These are phyloP conservation scores for Tetramorium alpestre DNA, from an alignment of 1,140 invertebrate genomes.

Conservation along the genomic window DNA sequence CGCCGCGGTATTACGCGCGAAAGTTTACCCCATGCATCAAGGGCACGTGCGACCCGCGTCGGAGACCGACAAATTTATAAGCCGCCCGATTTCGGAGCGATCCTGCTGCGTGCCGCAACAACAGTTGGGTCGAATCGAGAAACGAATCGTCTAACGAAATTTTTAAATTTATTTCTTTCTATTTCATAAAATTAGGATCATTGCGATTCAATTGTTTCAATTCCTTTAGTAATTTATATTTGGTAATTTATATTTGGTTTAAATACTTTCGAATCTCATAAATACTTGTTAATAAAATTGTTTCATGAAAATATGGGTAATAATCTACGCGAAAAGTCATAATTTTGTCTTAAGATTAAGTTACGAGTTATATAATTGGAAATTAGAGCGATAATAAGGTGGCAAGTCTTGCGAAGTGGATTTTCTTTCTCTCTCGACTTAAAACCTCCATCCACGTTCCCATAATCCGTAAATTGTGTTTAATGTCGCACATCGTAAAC, in stretches of 20 bases:
- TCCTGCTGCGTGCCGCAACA: background rate
- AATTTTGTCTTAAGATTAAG: conserved; percentile 1
- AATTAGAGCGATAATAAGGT: background rate
- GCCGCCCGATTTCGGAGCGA: background rate
- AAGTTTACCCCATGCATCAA: conserved; percentile 58
- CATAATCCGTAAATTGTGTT: background rate
- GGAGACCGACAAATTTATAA: background rate
- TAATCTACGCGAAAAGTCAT: background rate
- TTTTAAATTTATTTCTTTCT: background rate
- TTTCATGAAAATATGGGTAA: background rate
- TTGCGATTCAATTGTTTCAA: background rate
- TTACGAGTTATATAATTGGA: background rate
- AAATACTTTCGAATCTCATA: background rate
- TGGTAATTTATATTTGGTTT: background rate
- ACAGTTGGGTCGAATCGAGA: background rate
- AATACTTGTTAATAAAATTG: background rate
- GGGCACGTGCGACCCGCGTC: conserved; percentile 23
- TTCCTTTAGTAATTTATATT: background rate
- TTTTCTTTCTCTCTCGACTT: background rate
- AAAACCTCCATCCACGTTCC: background rate
- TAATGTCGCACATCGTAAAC: background rate
- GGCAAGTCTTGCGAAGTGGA: too few relatives aligned
- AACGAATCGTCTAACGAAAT: background rate
- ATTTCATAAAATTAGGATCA: background rate
- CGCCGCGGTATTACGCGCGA: conserved; percentile 27